Evolutionary conservation across 1,140 invertebrate species (phyloP), one percentile per base, ranked within the genome.

Genomic region (Papilio polytes): DNA sequence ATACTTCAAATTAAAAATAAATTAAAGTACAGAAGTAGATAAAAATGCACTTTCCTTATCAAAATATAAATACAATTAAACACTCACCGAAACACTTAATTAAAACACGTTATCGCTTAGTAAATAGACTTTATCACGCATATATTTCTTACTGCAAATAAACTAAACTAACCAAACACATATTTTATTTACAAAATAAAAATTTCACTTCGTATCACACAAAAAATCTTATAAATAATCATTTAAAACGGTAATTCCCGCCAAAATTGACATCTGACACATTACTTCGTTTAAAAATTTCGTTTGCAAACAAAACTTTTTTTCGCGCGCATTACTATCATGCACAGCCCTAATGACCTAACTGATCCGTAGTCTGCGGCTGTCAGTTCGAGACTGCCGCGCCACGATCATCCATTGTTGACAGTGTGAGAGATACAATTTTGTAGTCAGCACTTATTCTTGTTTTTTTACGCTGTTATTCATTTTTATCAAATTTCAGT

Each of bases 341-440:
- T 13, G 13, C 15, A 70, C 22, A 10, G 22, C 63, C 22, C 26
- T 12, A 66, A 31, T 31, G 22, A 70, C 26, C n/a, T 46, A 46
- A 26, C 74, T 22, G 74, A 46, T 51, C 20, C 46, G 46, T 41
- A 46, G 20, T 10, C 41, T 4, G 46, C 74, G 74, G 4, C n/a
- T 51, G 41, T 76, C 74, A 76, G 20, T 48, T 76, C 26, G 46
- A 76, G n/a, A 76, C 74, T 76, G 74, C 74, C 74, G 74, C 74
- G 20, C 8, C 44, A 53, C 74, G 44, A 51, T 8, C 36, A 41
- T 31, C 41, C 72, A 46, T 46, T 44, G 72, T 74, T 74, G 36
- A 74, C 41, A 76, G 20, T 46, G 74, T 26, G 44, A 9, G 44
- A 46, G 41, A 74, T 22, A 18, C 20, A 12, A 20, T 74, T 74